These are phyloP conservation scores for Rhamnusium bicolor DNA, from an alignment of 2,888 invertebrate species.

Conservation along the genomic window DNA sequence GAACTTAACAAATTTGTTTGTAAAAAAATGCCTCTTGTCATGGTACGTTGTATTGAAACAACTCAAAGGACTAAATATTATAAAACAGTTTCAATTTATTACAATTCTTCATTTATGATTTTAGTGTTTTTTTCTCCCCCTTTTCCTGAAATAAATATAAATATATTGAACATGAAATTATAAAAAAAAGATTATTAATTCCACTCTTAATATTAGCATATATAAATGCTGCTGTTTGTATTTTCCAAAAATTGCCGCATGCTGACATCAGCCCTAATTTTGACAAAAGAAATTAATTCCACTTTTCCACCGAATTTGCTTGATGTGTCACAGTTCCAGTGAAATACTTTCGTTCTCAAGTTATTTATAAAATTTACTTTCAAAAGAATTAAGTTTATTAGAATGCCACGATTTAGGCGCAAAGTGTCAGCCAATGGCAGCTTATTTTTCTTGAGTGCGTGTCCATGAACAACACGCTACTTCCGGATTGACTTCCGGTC, in stretches of 20 bases:
- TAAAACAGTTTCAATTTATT: too few species aligned
- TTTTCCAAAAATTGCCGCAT: conserved; percentile 10
- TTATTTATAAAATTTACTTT: conserved; percentile 7
- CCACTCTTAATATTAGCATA: background rate
- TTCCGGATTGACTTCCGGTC: conserved; percentile 7
- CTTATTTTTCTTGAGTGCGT: background rate
- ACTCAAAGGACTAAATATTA: too few species aligned
- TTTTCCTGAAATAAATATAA: background rate
- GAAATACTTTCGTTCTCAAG: conserved; percentile 5
- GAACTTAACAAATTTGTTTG: too few species aligned
- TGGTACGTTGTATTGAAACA: too few species aligned
- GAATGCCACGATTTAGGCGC: background rate
- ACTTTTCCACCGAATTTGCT: background rate
- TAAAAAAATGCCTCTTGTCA: too few species aligned
- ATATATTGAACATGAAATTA: background rate
- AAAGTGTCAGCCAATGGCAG: background rate
- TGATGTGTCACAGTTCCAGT: background rate
- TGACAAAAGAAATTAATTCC: background rate
- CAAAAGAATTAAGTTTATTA: background rate
- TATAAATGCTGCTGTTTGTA: background rate
- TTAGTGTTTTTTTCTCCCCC: too few species aligned
- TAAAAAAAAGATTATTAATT: background rate
- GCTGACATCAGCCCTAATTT: background rate
- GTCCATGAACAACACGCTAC: background rate
- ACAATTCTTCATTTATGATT: too few species aligned